Evolutionary conservation across 2,797 vertebrate genomes (phyloP), one percentile per base, ranked within the genome.

Genomic region (Stomatorhinus walkeri): DNA sequence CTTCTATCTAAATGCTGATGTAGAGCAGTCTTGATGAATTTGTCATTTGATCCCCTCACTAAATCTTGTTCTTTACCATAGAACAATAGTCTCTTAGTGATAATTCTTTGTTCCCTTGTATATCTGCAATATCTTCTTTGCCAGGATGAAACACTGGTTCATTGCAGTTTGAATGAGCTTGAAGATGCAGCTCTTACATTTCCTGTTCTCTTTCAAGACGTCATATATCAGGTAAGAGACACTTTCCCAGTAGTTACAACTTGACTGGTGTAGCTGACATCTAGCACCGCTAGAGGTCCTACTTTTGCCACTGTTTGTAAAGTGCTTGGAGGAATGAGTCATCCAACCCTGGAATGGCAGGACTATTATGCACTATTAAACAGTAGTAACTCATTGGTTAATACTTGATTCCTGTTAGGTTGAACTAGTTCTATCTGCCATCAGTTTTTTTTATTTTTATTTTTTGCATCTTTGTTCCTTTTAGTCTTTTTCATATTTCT

Each of bases 181-280:
- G 98, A 99, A 94, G 98, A 99, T 89, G 98, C 98, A 92, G 98
- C 98, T 90, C 97, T 99, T 91, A 99, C 98, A 90, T 99, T 99
- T 93, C 98, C 98, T 91, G 98, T 99, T 89, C 97, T 99, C 93
- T 99, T 99, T 92, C 98, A 99, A 95, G 98, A 99, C 94, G 98
- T 99, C 92, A 99, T 99, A 95, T 99, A 99, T 96, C 98, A 99
- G 97, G 98, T 98, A 94, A 43, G 86, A 43, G 3, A 61, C 10
- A 19, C 28, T 12, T 87, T n/a, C n/a, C 36, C 14, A 19, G 0
- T 14, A 19, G 14, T 32, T 19, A 7, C 68, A 19, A 2, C 68
- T 43, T 79, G 72, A 19, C 36, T n/a, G 36, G 16, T 49, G 40
- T 24, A 49, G 81, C 46, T 24, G 32, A 10, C 81, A 49, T 46